Base-by-base conservation (phyloP, 2,113 vertebrate species). In the Eonycteris spelaea region DNA sequence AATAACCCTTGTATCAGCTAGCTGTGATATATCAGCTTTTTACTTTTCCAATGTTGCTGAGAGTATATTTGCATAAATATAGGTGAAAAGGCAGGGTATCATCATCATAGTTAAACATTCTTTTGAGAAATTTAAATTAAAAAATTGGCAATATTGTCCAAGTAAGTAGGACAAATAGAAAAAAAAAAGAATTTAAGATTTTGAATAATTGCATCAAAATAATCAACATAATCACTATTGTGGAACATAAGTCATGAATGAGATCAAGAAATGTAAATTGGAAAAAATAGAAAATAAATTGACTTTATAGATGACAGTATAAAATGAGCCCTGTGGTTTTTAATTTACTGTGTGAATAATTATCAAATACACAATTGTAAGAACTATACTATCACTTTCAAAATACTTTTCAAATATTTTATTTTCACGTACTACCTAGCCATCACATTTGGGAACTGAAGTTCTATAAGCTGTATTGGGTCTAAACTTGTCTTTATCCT, bases 191-290 rank as follows among this genome's bases (percentile, higher is more conserved):
- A 80, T 59, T n/a, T 87, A 89, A 33, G 24, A 84, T 48, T 95
- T 51, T 94, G 51, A 96, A 80, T 51, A 90, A 88, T 10, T 93
- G 40, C 28, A 90, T 94, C 61, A 84, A 70, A 95, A 96, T 95
- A 85, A 75, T 95, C 65, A 96, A 92, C 67, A 51, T 48, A 88
- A 86, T 84, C 82, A 3, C 26, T 75, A 89, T 40, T n/a, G 6
- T 57, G 86, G 12, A 59, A 7, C 67, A 68, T 28, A 73, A 33
- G 85, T 45, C 28, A 77, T 45, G 28, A 61, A 77, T 45, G 28
- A 61, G 48, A 94, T 43, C 55, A 83, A 94, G 55, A 67, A 38
- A 95, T 84, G 4, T 26, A 96, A 90, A 78, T 33, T 91, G 38
- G 57, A 59, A 83, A 94, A 93, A 83, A 90, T 1, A 78, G 28